Base-by-base conservation (phyloP, 2,797 vertebrate species). In the Bryconaethiops microstoma region DNA sequence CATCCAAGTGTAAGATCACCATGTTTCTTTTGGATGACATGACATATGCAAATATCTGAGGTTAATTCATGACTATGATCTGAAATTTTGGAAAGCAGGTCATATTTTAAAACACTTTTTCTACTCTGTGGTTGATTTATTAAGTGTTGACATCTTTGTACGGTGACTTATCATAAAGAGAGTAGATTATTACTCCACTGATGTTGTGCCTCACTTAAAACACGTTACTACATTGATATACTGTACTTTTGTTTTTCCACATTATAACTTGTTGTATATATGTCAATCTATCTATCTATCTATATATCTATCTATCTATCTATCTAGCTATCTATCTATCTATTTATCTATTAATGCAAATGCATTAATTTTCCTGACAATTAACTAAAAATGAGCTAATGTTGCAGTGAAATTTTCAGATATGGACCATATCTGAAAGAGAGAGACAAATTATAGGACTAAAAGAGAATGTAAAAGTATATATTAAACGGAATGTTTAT, bases 11-110 rank as follows among this genome's bases (percentile, higher is more conserved):
- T 48, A 16, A 35, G 5, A 71, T 29, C 69, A 48, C 12, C 42
- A 9, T 68, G 17, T 42, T 68, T 68, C 48, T 42, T 25, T 45
- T 29, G 23, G 10, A 23, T 50, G 40, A 19, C 19, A 21, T 68
- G 65, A 48, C 65, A 68, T 45, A 48, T 19, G 40, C 8, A 12
- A 68, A 68, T 9, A 48, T 45, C 40, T 45, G 40, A 68, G n/a
- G 4, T 68, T 48, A 48, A 68, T 45, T 68, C 19, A 23, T 48
- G 19, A 7, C n/a, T 10, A 68, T 68, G 19, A 63, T n/a, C 19
- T 52, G 7, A 72, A 68, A 74, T 6, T 7, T 48, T 74, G 45
- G 39, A 74, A 23, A 62, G 25, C 23, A 80, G 39, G 65, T 7
- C 19, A 39, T 7, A 23, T 60, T 8, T 45, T 6, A 72, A 57